Evolutionary conservation across 2,888 invertebrate species (phyloP).

Genomic region (Coenonympha glycerion): DNA sequence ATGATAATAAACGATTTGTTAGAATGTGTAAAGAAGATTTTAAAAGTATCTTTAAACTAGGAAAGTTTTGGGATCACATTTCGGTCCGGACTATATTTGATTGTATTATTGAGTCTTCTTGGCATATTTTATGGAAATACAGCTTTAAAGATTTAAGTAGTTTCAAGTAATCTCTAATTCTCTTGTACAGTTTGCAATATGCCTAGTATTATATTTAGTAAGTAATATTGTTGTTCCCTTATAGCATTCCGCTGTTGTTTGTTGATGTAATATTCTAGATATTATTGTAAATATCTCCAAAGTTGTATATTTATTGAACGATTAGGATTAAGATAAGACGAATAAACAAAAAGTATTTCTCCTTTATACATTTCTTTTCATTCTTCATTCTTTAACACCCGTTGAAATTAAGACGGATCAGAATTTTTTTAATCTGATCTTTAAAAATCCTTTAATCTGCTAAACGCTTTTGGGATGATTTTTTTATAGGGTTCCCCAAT

Average conservation of each 20-base stretch:
- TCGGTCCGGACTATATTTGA: too few species aligned
- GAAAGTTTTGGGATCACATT: too few species aligned
- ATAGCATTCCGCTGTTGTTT: conserved; percentile 57
- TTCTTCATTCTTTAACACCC: conserved; percentile 35
- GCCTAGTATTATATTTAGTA: too few species aligned
- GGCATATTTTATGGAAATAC: not conserved
- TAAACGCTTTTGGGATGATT: too few species aligned
- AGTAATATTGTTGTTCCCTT: conserved; percentile 31
- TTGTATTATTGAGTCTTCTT: not conserved
- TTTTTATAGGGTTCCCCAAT: too few species aligned
- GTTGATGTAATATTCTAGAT: conserved; percentile 30
- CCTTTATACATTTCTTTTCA: conserved; percentile 46
- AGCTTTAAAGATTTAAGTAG: not conserved
- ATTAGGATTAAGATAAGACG: conserved; percentile 53
- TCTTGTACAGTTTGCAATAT: conserved; percentile 27
- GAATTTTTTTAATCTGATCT: too few species aligned
- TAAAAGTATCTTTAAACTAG: too few species aligned
- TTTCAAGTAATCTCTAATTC: conserved; percentile 8
- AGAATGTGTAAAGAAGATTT: not conserved
- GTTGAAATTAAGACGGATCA: not conserved
- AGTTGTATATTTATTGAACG: conserved; percentile 69
- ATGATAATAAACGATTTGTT: not conserved
- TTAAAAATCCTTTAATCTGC: too few species aligned
- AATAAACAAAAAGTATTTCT: conserved; percentile 56
- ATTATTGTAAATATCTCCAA: conserved; percentile 60